phyloP scores from a whole-genome alignment of 2,888 invertebrate species.

The Tetranychus truncatus region DNA sequence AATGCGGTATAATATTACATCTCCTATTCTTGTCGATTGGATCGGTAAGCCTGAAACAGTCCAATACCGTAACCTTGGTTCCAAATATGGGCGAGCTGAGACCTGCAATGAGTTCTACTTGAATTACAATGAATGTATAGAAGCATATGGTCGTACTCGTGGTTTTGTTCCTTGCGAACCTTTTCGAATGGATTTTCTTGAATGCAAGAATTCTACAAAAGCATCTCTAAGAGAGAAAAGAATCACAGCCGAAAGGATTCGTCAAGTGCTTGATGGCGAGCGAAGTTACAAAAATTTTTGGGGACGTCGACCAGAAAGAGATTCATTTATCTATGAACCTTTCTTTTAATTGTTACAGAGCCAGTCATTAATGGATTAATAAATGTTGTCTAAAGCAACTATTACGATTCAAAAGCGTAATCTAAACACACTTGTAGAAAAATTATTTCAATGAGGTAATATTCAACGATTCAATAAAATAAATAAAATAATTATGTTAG shows the following conservation, averaged over 20 bases:
- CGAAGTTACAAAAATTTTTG: not conserved
- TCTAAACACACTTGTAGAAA: not conserved
- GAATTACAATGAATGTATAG: constrained; percentile 3
- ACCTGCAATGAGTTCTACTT: not conserved
- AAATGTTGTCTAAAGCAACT: not conserved
- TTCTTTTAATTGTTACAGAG: not conserved
- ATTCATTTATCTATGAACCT: not conserved
- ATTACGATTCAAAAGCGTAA: not conserved
- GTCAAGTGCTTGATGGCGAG: constrained; percentile 7
- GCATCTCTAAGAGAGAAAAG: not conserved
- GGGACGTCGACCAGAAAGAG: not conserved
- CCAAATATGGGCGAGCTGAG: not conserved
- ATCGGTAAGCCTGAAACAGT: not conserved
- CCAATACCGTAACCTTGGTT: not conserved
- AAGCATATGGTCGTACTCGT: constrained; percentile 3
- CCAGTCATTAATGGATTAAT: not conserved
- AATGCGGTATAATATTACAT: too few relatives aligned
- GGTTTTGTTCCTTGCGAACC: not conserved
- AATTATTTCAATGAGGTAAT: too few relatives aligned
- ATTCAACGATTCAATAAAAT: too few relatives aligned
- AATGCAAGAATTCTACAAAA: not conserved
- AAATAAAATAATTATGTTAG: too few relatives aligned
- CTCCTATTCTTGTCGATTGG: not conserved
- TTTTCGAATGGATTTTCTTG: not conserved
- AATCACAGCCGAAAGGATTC: not conserved